phyloP scores from a whole-genome alignment of 2,113 vertebrate genomes.

The Eptatretus burgeri region DNA sequence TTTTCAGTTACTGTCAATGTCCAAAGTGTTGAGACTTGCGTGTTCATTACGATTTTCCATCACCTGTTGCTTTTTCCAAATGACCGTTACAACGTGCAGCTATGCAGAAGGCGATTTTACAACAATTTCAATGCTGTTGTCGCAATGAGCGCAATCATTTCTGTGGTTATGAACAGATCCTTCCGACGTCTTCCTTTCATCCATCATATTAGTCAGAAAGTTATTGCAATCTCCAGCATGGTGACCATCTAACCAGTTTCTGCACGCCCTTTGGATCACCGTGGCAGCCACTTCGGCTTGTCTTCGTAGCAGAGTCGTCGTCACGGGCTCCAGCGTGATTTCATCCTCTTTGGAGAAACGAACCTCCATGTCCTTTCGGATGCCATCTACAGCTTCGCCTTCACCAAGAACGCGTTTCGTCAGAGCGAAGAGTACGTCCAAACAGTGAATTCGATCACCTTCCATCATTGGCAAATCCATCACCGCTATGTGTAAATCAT shows the following conservation, averaged over 20 bases:
- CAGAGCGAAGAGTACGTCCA: neutral
- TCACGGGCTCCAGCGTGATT: neutral
- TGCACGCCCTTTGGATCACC: conserved; percentile 4
- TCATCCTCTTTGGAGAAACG: neutral
- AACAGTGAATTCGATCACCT: conserved; percentile 1
- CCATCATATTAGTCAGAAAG: no score
- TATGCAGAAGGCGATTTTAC: no score
- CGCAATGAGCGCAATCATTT: no score
- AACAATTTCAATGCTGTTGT: no score
- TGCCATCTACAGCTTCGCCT: conserved; percentile 1
- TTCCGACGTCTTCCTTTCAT: no score
- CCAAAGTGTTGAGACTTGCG: no score
- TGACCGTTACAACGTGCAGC: no score
- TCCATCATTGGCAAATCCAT: conserved; percentile 1
- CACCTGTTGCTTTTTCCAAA: no score
- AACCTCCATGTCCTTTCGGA: neutral
- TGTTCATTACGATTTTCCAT: no score
- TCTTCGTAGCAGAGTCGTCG: neutral
- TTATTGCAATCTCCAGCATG: no score
- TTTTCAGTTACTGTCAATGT: no score
- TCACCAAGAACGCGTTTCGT: conserved; percentile 1
- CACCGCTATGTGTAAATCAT: neutral
- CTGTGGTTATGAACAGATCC: no score
- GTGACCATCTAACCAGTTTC: neutral
- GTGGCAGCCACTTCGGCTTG: neutral